phyloP scores from a whole-genome alignment of 30 jellyfish, hydroid and myxozoan species.

The Chironex yamaguchii region DNA sequence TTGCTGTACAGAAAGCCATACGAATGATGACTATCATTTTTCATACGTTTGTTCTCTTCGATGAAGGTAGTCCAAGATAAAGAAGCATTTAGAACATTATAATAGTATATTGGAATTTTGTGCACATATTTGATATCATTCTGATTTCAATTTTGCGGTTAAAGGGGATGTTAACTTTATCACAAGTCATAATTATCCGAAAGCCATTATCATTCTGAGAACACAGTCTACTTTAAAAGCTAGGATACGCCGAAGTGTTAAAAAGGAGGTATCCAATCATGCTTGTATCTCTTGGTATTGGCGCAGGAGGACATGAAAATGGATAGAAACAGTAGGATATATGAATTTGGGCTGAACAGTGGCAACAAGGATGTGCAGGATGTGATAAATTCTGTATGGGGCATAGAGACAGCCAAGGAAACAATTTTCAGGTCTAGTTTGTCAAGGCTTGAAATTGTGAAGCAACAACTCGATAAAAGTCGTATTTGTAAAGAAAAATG shows the following conservation, averaged over 20 bases:
- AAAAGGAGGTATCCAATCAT: background rate
- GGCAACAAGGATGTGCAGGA: slow-evolving; percentile 10
- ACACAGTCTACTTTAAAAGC: slow-evolving; percentile 27
- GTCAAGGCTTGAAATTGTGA: slow-evolving; percentile 7
- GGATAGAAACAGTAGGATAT: background rate
- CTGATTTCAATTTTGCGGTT: slow-evolving; percentile 1
- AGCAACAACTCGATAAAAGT: background rate
- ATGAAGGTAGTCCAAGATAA: slow-evolving; percentile 5
- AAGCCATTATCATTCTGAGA: background rate
- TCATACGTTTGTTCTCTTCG: slow-evolving; percentile 14
- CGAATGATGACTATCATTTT: too few relatives aligned
- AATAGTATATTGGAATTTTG: slow-evolving; percentile 20
- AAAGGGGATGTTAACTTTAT: slow-evolving; percentile 2
- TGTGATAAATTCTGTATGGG: slow-evolving; percentile 34
- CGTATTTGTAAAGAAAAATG: slow-evolving; percentile 22
- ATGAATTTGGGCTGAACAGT: slow-evolving; percentile 24
- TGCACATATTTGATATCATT: slow-evolving; percentile 19
- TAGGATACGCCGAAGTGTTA: background rate
- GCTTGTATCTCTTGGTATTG: slow-evolving; percentile 9
- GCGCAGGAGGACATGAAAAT: background rate
- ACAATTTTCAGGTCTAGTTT: background rate
- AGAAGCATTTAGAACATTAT: background rate
- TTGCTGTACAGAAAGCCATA: too few relatives aligned
- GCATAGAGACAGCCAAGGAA: slow-evolving; percentile 17
- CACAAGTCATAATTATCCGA: slow-evolving; percentile 7